Base-by-base conservation (phyloP, 2,888 invertebrate species). In the Andrena flavipes region DNA sequence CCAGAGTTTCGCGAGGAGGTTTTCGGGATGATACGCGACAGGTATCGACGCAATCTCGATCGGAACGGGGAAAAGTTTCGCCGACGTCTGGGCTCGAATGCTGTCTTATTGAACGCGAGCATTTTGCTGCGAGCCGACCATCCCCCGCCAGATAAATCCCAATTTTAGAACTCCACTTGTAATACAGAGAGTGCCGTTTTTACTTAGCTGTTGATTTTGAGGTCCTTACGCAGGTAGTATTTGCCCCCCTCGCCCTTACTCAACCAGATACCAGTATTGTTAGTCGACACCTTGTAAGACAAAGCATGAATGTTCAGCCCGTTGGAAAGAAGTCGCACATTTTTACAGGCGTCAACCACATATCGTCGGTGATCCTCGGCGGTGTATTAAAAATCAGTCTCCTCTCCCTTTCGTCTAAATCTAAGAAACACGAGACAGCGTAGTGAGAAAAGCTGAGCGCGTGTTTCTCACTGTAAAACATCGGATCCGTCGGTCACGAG, bases 81-180 rank as follows among this genome's bases (percentile, higher is more conserved):
- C 80, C 75, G 71, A 56, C 70, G 73, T 79, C 60, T 68, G 80
- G 73, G 42, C 70, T 51, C 68, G 79, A 85, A 86, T 85, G 85
- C 87, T 88, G 88, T 86, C 78, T 85, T 75, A 85, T 78, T 82
- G 85, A 82, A 89, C 93, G 93, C 87, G 93, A 92, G 93, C 93
- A 93, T 93, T 91, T 92, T 92, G 93, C 89, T 91, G 88, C 92
- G 91, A 90, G 83, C 85, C 88, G 88, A 88, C 65, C 82, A 84
- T 72, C 72, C 80, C 84, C 80, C 88, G 87, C 89, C 89, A 89
- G 85, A 90, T 74, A 82, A 85, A 82, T 85, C 88, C 88, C 84
- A 73, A 80, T 88, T 85, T 84, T 85, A 85, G 85, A 78, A 29
- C 69, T 84, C 89, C 87, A 84, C 83, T 23, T 87, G 87, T 88